Evolutionary conservation across 1,140 invertebrate genomes (phyloP).

Genomic region (Ruditapes philippinarum): DNA sequence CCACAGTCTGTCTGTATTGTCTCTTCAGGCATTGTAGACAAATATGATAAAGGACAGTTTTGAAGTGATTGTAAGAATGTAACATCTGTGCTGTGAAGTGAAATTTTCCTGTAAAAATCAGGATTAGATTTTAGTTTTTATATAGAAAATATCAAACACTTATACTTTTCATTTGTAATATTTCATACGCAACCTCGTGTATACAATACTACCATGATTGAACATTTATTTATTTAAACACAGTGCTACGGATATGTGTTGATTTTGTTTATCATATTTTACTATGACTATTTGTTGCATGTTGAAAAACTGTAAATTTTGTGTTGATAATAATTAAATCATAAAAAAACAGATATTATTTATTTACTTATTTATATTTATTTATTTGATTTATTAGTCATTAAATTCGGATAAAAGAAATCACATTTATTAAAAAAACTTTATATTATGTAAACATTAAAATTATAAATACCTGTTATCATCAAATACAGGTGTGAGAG

Average conservation of each 20-base stretch:
- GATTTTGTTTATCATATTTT: too few species aligned
- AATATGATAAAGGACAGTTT: background rate
- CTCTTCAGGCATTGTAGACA: background rate
- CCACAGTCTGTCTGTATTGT: background rate
- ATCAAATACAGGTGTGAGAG: background rate
- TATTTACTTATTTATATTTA: background rate
- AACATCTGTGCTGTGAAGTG: background rate
- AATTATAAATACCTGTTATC: slow-evolving; percentile 43
- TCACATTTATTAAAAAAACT: too few species aligned
- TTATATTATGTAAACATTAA: background rate
- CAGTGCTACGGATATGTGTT: too few species aligned
- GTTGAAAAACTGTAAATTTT: background rate
- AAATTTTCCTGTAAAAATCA: background rate
- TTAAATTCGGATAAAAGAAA: too few species aligned
- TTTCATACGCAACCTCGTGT: too few species aligned
- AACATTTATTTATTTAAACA: too few species aligned
- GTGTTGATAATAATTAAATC: background rate
- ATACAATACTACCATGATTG: too few species aligned
- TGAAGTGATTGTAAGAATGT: background rate
- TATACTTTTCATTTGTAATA: too few species aligned
- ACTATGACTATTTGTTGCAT: too few species aligned
- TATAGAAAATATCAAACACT: too few species aligned
- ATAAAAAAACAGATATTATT: background rate
- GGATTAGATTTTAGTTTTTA: too few species aligned
- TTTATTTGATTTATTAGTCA: background rate